These are phyloP conservation scores for Catharus minimus DNA, from an alignment of 2,113 vertebrate species.

Conservation along the genomic window DNA sequence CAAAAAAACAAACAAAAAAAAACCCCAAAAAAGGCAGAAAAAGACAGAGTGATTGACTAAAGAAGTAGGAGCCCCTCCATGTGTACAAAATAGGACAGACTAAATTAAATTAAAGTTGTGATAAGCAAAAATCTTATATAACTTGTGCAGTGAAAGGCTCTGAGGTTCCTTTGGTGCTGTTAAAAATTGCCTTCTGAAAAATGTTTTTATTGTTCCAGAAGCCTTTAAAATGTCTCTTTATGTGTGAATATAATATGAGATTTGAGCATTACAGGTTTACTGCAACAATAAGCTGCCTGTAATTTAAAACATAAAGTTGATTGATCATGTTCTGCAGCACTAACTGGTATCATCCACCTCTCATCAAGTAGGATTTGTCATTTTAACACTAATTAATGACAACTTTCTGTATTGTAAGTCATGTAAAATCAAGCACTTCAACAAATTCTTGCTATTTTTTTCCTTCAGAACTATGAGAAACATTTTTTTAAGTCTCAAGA, in stretches of 20 bases:
- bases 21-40: slow-evolving; percentile 17
- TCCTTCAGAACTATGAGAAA: background rate
- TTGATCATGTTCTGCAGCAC: background rate
- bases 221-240: slow-evolving; percentile 17
- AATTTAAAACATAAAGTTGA: slow-evolving; percentile 20
- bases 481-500: background rate
- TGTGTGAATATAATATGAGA: background rate
- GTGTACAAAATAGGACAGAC: slow-evolving; percentile 37
- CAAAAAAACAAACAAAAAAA: background rate
- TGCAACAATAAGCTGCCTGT: slow-evolving; percentile 5
- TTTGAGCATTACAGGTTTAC: slow-evolving; percentile 8
- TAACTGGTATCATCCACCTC: background rate
- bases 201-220: background rate
- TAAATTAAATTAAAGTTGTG: slow-evolving; percentile 56
- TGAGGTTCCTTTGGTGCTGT: background rate
- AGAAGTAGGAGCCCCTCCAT: slow-evolving; percentile 34
- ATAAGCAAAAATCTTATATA: slow-evolving; percentile 46
- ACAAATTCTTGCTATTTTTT: background rate
- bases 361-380: background rate
- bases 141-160: background rate
- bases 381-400: background rate
- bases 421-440: background rate
- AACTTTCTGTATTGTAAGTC: background rate
- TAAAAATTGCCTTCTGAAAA: slow-evolving; percentile 25
- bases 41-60: slow-evolving; percentile 61